phyloP scores from a whole-genome alignment of 2,888 invertebrate species.

The Aproaerema taeniolella region DNA sequence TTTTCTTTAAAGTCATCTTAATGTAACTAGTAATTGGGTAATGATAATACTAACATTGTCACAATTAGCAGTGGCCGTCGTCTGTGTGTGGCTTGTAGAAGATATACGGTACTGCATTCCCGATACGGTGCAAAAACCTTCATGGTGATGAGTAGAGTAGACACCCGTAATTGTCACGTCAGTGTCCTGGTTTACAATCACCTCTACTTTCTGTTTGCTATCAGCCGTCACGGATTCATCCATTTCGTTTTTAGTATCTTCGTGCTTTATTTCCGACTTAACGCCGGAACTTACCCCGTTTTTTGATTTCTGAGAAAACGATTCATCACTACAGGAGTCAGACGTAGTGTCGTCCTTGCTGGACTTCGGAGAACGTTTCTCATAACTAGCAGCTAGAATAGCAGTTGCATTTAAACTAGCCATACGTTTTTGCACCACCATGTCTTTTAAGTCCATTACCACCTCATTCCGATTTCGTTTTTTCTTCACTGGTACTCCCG shows the following conservation, averaged over 20 bases:
- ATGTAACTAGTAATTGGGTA: no score
- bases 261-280: slow-evolving; percentile 71
- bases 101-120: slow-evolving; percentile 93
- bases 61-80: slow-evolving; percentile 88
- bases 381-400: slow-evolving; percentile 92
- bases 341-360: slow-evolving; percentile 77
- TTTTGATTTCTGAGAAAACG: slow-evolving; percentile 71
- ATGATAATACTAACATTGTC: slow-evolving; percentile 77
- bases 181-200: slow-evolving; percentile 90
- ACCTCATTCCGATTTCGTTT: slow-evolving; percentile 79
- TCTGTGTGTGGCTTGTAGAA: slow-evolving; percentile 90
- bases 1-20: no score
- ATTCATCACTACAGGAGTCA: slow-evolving; percentile 74
- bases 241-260: slow-evolving; percentile 58
- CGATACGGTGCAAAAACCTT: slow-evolving; percentile 89
- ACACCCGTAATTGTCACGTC: slow-evolving; percentile 93
- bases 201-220: slow-evolving; percentile 81
- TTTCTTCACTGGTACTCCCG: slow-evolving; percentile 66
- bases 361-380: slow-evolving; percentile 80
- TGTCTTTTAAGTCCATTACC: slow-evolving; percentile 89
- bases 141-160: slow-evolving; percentile 89
- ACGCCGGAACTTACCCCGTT: slow-evolving; percentile 73
- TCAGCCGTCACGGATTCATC: slow-evolving; percentile 49
- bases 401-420: slow-evolving; percentile 94
- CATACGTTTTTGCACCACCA: slow-evolving; percentile 93